Evolutionary conservation across 2,888 invertebrate genomes (phyloP), one percentile per base, ranked within the genome.

Genomic region (Diaphora mendica): DNA sequence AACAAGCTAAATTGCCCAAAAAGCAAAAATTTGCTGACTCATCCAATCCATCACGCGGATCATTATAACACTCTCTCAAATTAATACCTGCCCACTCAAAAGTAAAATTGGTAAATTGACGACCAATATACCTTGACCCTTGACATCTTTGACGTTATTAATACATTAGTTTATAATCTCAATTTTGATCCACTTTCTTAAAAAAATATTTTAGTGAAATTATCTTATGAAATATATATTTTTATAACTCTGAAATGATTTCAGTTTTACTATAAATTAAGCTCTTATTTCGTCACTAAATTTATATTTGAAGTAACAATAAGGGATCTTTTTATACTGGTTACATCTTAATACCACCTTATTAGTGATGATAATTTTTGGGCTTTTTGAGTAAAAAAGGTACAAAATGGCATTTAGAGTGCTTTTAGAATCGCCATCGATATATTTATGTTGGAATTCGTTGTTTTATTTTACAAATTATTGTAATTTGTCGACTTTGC

Each of bases 11-110:
- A 88, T 86, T 83, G 82, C 78, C 85, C 83, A 81, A 82, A 88
- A 85, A 83, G 74, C 82, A 88, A 92, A 89, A 87, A 91, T 88
- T 89, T 81, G 94, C 92, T 84, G 83, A 91, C 83, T 95, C 95
- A 95, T 88, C 92, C 94, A 92, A 95, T 95, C 94, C 95, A 95
- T 95, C 95, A 95, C 89, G 64, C 79, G 89, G 92, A 92, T 94
- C 92, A 92, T 94, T 91, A 94, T 94, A 94, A 93, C 90, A 90
- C 91, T 86, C 89, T 82, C 87, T 88, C 91, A 94, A 95, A 95
- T 95, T 94, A 94, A 92, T 94, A 95, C 95, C 95, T 94, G 94
- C 92, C 93, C 82, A 86, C 87, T 87, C 87, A 87, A 87, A 90
- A 93, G 89, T 90, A 90, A 90, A 90, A 89, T 91, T 89, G 89